These are phyloP conservation scores for Nematostella vectensis DNA, from an alignment of 92 coral and sea anemone species.

Conservation along the genomic window DNA sequence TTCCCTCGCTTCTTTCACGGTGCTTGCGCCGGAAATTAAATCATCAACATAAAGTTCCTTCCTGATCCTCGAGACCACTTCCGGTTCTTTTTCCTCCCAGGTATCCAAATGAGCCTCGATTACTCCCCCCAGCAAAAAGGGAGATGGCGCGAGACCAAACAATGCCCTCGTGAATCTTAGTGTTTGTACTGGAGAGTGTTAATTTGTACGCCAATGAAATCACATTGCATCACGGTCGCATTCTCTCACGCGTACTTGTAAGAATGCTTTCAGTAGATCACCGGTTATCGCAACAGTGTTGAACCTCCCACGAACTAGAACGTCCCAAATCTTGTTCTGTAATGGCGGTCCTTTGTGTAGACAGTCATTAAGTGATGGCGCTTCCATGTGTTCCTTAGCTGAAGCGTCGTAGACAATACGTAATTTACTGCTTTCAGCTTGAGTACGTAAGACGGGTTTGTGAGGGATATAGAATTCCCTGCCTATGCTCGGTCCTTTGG, in stretches of 20 bases:
- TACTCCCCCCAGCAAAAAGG: conserved; percentile 15
- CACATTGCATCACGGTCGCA: conserved; percentile 16
- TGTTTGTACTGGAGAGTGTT: conserved; percentile 8
- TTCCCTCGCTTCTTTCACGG: not conserved
- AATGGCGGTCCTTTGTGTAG: conserved; percentile 27
- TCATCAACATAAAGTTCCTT: conserved; percentile 7
- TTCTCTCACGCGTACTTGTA: conserved; percentile 17
- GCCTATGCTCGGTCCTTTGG: conserved; percentile 4
- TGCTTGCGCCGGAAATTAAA: conserved; percentile 5
- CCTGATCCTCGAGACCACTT: not conserved
- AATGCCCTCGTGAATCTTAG: conserved; percentile 6
- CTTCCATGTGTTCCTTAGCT: conserved; percentile 7
- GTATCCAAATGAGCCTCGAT: conserved; percentile 6
- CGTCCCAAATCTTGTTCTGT: conserved; percentile 36
- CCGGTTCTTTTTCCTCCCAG: not conserved
- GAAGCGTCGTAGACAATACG: conserved; percentile 37
- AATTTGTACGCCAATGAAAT: conserved; percentile 18
- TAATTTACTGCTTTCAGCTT: conserved; percentile 24
- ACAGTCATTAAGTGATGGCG: conserved; percentile 39
- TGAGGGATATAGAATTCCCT: conserved; percentile 43
- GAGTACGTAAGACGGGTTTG: conserved; percentile 33
- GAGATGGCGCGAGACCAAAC: conserved; percentile 14
- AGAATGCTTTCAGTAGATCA: conserved; percentile 31
- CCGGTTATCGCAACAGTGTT: conserved; percentile 24
- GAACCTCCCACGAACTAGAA: conserved; percentile 13